Evolutionary conservation across 2,888 invertebrate species (phyloP).

Genomic region (Meandrusa payeni): DNA sequence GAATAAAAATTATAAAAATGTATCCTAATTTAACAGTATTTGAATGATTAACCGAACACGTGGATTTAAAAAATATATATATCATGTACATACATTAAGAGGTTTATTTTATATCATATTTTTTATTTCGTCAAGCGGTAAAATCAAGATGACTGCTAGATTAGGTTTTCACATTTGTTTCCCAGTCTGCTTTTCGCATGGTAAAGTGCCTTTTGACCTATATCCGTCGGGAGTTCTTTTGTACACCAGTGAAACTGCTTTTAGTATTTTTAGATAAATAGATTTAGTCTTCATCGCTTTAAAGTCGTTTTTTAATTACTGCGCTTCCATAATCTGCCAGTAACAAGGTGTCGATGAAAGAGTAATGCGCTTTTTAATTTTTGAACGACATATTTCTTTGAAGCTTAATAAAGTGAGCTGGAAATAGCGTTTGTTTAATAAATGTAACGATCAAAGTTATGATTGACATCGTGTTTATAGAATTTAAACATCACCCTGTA

Average conservation of each 20-base stretch:
- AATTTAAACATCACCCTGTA: too few species aligned
- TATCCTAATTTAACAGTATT: too few species aligned
- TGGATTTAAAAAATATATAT: too few species aligned
- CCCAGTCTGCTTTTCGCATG: slow-evolving; percentile 15
- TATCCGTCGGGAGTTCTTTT: slow-evolving; percentile 20
- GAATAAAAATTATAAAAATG: too few species aligned
- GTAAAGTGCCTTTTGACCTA: slow-evolving; percentile 24
- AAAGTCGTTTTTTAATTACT: slow-evolving; percentile 22
- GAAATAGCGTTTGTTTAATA: too few species aligned
- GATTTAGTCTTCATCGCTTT: slow-evolving; percentile 17
- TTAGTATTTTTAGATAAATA: slow-evolving; percentile 21
- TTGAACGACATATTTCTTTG: slow-evolving; percentile 1
- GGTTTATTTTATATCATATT: too few species aligned
- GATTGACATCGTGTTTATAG: too few species aligned
- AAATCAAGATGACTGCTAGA: slow-evolving; percentile 18
- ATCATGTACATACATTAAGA: too few species aligned
- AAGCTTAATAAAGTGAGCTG: background rate
- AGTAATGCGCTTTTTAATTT: slow-evolving; percentile 3
- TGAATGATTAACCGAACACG: too few species aligned
- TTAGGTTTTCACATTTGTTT: slow-evolving; percentile 21
- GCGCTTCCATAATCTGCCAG: background rate
- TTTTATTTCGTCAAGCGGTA: slow-evolving; percentile 3
- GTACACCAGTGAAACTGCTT: slow-evolving; percentile 18
- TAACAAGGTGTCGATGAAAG: slow-evolving; percentile 21
- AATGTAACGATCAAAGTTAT: too few species aligned